These are phyloP conservation scores for Turnix velox DNA, from an alignment of 2,113 vertebrate genomes.

Conservation along the genomic window DNA sequence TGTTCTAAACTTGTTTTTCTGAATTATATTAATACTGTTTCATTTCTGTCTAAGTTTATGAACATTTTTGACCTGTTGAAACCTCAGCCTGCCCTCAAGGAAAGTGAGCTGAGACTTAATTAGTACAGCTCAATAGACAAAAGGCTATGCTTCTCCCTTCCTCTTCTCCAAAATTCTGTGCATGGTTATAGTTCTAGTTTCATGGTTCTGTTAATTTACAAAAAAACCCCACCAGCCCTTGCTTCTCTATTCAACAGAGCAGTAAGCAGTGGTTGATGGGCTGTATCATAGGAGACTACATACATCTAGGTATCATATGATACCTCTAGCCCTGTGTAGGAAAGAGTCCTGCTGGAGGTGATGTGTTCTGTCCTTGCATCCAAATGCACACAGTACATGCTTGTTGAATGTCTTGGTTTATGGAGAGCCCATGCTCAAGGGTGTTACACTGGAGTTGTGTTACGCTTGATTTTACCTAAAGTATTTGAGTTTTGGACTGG, in stretches of 20 bases:
- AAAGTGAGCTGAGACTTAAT: not conserved
- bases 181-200: not conserved
- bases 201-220: rapidly evolving
- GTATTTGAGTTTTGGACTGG: not conserved
- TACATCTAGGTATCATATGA: not conserved
- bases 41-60: not conserved
- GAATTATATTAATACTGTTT: not conserved
- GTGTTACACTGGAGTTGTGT: not conserved
- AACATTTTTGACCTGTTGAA: not conserved
- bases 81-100: not conserved
- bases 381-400: not conserved
- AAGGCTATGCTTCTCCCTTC: not conserved
- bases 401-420: not conserved
- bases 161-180: not conserved
- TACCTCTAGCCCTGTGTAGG: not conserved
- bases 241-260: not conserved
- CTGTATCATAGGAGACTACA: not conserved
- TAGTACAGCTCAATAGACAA: not conserved
- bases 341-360: not conserved
- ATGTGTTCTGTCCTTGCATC: not conserved
- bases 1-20: not conserved
- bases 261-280: not conserved
- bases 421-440: not conserved
- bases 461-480: not conserved
- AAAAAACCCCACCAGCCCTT: not conserved